A percentile compares a stretch with the other conserved stretches of the same genome.
Evolutionary conservation across 53 echinoderm and acorn worm species (phyloP).

Genomic region (Arbacia lixula): DNA sequence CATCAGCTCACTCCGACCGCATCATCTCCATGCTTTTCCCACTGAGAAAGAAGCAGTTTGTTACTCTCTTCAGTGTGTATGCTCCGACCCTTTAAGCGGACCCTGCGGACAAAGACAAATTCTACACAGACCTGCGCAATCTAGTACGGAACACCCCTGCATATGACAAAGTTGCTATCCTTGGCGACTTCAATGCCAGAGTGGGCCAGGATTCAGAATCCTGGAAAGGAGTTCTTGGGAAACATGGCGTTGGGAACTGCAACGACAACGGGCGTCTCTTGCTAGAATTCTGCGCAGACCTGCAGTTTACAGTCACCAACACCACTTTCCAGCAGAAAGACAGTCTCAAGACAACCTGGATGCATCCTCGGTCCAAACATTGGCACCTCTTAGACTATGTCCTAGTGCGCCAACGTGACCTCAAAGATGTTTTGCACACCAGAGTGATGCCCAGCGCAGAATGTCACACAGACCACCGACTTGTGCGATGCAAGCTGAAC

Average conservation of each 20-base stretch:
- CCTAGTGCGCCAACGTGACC: conserved; percentile 38
- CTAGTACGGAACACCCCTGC: too few relatives aligned
- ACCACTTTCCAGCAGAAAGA: conserved; percentile 64
- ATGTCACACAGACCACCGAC: conserved; percentile 48
- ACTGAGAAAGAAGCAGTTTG: too few relatives aligned
- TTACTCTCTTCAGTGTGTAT: conserved; percentile 60
- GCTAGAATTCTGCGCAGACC: conserved; percentile 39
- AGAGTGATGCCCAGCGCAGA: conserved; percentile 56
- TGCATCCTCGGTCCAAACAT: conserved; percentile 50
- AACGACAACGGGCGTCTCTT: conserved; percentile 50
- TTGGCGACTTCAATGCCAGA: conserved; percentile 64
- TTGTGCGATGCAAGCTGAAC: conserved; percentile 41
- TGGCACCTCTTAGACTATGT: conserved; percentile 50
- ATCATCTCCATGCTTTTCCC: too few relatives aligned
- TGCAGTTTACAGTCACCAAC: conserved; percentile 9
- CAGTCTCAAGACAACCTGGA: conserved; percentile 50
- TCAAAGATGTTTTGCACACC: too few relatives aligned
- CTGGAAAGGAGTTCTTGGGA: conserved; percentile 51
- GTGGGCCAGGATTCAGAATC: conserved; percentile 37
- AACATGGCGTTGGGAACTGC: conserved; percentile 43
- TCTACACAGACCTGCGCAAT: conserved; percentile 55
- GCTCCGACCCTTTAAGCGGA: conserved; percentile 73
- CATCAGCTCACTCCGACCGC: conserved; percentile 66
- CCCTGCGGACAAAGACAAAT: conserved; percentile 48
- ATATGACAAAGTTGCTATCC: too few relatives aligned